Conservation (phyloP, 2,113 vertebrate species). For the Mustelus asterias region DNA sequence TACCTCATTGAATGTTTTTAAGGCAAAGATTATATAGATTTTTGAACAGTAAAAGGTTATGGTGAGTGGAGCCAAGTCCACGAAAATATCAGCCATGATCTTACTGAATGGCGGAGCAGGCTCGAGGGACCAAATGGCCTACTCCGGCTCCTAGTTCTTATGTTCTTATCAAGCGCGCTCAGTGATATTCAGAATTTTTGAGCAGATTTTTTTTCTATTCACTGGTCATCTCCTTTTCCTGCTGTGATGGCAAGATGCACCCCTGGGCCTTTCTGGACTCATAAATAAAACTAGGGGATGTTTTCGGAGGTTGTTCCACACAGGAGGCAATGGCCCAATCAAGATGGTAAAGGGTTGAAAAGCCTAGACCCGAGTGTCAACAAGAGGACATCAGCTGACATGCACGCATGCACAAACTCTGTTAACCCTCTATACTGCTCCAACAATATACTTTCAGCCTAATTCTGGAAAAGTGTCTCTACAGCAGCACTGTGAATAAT, state of each 20-base stretch:
- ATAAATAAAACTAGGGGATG: background rate
- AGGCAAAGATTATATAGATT: too few relatives aligned
- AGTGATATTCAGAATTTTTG: background rate
- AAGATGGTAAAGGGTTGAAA: background rate
- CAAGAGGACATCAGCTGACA: background rate
- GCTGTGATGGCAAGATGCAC: background rate
- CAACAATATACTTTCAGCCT: background rate
- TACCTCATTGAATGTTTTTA: too few relatives aligned
- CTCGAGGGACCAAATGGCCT: too few relatives aligned
- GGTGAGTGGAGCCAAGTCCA: too few relatives aligned
- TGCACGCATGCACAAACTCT: too few relatives aligned
- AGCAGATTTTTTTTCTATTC: background rate
- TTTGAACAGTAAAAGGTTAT: too few relatives aligned
- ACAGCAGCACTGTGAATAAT: too few relatives aligned
- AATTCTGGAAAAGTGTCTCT: background rate
- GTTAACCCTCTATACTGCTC: background rate
- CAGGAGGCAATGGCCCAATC: background rate
- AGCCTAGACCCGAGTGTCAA: background rate
- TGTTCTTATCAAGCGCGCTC: background rate
- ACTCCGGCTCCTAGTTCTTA: too few relatives aligned
- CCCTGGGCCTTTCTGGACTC: background rate
- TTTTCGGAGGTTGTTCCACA: background rate
- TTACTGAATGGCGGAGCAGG: too few relatives aligned
- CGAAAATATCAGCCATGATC: too few relatives aligned
- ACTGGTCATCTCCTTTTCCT: background rate